Conservation (phyloP, 1,140 invertebrate species). For the Anastatus disparis region DNA sequence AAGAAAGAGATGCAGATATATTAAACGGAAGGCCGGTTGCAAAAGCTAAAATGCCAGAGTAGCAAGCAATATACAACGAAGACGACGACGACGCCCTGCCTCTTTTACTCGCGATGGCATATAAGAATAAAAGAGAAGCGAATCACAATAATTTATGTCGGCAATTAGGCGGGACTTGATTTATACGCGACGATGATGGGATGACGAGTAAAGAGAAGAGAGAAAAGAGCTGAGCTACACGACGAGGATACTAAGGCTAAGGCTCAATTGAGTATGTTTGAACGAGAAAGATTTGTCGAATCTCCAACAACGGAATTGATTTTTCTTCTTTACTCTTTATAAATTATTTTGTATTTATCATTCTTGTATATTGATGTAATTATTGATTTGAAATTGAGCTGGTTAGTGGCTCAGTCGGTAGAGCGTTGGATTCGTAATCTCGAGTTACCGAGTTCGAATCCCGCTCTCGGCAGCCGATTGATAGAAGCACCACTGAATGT, state of each 20-base stretch:
- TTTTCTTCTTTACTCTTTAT: neutral
- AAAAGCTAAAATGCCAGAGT: slow-evolving; percentile 30
- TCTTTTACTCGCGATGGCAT: neutral
- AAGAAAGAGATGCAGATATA: slow-evolving; percentile 8
- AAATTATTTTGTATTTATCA: neutral
- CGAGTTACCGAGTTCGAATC: no score
- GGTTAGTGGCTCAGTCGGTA: no score
- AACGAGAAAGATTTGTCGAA: no score
- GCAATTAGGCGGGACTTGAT: slow-evolving; percentile 41
- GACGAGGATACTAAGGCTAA: no score
- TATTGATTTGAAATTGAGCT: no score
- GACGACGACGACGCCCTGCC: no score
- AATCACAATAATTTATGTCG: slow-evolving; percentile 41
- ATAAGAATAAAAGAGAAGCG: slow-evolving; percentile 21
- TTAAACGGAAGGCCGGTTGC: slow-evolving; percentile 20
- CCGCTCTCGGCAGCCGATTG: no score
- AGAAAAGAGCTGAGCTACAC: no score
- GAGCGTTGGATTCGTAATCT: no score
- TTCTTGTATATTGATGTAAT: neutral
- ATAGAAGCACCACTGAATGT: no score
- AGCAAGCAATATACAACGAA: no score
- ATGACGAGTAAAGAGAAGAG: slow-evolving; percentile 15
- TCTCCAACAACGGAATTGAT: neutral
- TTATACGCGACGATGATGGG: slow-evolving; percentile 35
- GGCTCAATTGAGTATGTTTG: no score